phyloP scores from a whole-genome alignment of 2,113 vertebrate species.

The Pelecanoides urinatrix region DNA sequence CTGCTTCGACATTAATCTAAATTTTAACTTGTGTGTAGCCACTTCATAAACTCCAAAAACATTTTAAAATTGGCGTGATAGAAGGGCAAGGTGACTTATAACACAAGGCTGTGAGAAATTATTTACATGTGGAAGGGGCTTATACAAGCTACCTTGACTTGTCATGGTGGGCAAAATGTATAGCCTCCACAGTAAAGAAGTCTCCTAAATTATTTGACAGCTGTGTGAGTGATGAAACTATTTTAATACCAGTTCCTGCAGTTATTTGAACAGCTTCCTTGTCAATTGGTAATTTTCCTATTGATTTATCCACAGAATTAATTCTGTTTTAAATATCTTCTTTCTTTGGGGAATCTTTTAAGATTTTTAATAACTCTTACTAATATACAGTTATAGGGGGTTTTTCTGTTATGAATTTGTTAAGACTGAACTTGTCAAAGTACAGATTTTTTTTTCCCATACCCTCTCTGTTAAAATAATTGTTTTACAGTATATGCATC shows the following conservation, averaged over 20 bases:
- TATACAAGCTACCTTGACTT: neutral
- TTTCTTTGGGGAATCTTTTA: neutral
- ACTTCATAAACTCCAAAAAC: neutral
- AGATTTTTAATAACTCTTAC: neutral
- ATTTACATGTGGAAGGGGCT: neutral
- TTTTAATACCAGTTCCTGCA: neutral
- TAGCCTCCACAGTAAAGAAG: neutral
- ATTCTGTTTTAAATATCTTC: neutral
- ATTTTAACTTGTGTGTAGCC: neutral
- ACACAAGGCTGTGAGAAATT: neutral
- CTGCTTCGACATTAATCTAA: neutral
- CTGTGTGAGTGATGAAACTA: neutral
- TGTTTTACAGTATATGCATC: neutral
- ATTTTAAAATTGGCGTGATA: neutral
- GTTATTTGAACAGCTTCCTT: slow-evolving; percentile 5
- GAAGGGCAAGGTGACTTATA: neutral
- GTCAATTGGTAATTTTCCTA: neutral
- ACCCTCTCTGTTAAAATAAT: neutral
- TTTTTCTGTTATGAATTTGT: neutral
- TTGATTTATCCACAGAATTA: slow-evolving; percentile 8
- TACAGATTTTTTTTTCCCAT: neutral
- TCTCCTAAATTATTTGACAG: neutral
- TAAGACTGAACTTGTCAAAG: neutral
- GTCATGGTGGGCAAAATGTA: neutral
- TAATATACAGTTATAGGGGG: neutral